These are phyloP conservation scores for Hystrix cristata DNA, from an alignment of 2,113 vertebrate species.

Conservation along the genomic window DNA sequence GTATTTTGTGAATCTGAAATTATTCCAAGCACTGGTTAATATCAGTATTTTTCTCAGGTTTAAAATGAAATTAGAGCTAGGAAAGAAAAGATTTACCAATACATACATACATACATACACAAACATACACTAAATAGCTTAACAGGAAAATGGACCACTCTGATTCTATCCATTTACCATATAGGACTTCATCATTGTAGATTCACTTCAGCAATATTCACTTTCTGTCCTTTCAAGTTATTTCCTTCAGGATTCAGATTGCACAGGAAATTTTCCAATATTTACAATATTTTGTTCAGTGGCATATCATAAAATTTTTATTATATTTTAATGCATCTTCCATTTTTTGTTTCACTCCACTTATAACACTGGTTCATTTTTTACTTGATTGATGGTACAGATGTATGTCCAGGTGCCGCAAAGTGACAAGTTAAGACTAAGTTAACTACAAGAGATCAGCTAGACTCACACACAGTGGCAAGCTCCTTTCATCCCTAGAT, in stretches of 20 bases:
- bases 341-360: neutral
- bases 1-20: constrained; percentile 10
- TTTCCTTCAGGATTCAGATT: constrained; percentile 53
- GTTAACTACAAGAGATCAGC: neutral
- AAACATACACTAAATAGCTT: constrained; percentile 26
- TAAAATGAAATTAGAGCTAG: constrained; percentile 41
- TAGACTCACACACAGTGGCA: neutral
- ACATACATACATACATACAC: neutral
- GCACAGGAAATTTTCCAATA: constrained; percentile 37
- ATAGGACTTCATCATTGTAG: constrained; percentile 11
- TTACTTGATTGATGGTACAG: constrained; percentile 6
- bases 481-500: neutral
- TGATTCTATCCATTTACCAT: constrained; percentile 5
- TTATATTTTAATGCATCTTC: constrained; percentile 6
- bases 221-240: constrained; percentile 42
- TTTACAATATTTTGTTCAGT: neutral
- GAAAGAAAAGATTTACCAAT: neutral
- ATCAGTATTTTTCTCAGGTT: constrained; percentile 34
- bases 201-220: constrained; percentile 48
- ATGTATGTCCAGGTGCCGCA: neutral
- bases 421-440: constrained; percentile 34
- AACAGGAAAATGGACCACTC: constrained; percentile 11
- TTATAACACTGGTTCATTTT: constrained; percentile 3
- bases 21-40: neutral
- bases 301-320: constrained; percentile 5